Conservation (phyloP, 2,113 vertebrate species). For the Daboia siamensis region DNA sequence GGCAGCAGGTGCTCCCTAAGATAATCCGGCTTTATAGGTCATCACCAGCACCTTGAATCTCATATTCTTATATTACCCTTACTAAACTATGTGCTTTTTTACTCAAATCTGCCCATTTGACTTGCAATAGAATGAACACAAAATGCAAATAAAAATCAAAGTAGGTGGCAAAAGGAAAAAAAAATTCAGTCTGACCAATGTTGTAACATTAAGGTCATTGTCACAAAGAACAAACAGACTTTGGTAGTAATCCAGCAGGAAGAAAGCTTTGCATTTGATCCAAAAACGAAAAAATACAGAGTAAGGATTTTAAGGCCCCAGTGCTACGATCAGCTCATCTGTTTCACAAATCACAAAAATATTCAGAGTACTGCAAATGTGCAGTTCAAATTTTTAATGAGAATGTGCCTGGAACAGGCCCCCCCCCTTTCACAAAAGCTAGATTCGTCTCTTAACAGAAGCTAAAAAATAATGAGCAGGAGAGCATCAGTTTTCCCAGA, state of each 20-base stretch:
- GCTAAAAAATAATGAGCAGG: neutral
- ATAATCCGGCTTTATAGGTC: no score
- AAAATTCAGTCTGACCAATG: neutral
- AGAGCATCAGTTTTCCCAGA: neutral
- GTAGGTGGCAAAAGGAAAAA: no score
- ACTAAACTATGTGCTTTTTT: neutral
- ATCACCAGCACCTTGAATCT: no score
- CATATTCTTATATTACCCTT: neutral
- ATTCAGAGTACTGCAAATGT: neutral
- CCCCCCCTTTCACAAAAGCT: neutral
- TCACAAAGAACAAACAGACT: neutral
- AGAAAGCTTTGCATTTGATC: neutral
- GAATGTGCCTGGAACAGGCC: accelerated
- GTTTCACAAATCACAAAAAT: neutral
- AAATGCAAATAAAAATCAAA: neutral
- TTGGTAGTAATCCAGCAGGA: neutral
- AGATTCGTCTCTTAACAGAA: neutral
- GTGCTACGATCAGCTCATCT: neutral
- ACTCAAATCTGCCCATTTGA: neutral
- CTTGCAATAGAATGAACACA: neutral
- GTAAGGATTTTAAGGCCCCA: neutral
- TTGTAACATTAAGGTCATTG: neutral
- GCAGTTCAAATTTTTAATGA: neutral
- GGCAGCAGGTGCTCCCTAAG: no score
- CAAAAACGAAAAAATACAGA: neutral